Conservation (phyloP, 2,113 vertebrate genomes). For the Mormyrus lacerda region DNA sequence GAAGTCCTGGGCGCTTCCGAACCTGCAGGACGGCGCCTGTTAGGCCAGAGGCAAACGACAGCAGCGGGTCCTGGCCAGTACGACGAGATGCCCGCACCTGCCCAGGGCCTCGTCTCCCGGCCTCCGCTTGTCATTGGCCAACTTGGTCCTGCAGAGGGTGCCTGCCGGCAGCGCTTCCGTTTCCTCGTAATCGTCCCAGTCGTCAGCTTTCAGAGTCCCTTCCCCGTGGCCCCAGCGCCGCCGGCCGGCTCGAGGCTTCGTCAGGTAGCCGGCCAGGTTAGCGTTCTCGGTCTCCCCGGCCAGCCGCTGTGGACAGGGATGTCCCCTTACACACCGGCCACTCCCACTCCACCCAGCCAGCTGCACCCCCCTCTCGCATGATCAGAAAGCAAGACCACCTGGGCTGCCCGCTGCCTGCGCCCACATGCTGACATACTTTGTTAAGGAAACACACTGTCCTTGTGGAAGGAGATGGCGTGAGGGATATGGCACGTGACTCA, state of each 20-base stretch:
- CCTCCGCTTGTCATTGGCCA: conserved; percentile 64
- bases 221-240: conserved; percentile 73
- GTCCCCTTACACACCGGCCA: not conserved
- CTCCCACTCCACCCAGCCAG: not conserved
- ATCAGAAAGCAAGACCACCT: not conserved
- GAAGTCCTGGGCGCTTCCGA: conserved; percentile 78
- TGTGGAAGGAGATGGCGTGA: not conserved
- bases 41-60: not conserved
- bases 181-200: conserved; percentile 80
- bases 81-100: conserved; percentile 54
- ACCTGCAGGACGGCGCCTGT: conserved; percentile 51
- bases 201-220: conserved; percentile 66
- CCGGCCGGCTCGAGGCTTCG: conserved; percentile 69
- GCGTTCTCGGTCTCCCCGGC: conserved; percentile 59
- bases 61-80: not conserved
- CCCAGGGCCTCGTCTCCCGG: conserved; percentile 62
- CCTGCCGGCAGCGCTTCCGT: conserved; percentile 54
- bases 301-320: conserved; percentile 51
- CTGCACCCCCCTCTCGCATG: not conserved
- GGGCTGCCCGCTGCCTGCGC: not conserved
- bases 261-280: conserved; percentile 54
- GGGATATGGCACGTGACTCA: not conserved
- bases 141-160: conserved; percentile 52
- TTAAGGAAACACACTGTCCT: not conserved
- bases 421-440: not conserved